Percentiles rank a stretch among this genome's conserved stretches.
Conservation (phyloP, 2,888 invertebrate species). For the Drosophila mimica region DNA sequence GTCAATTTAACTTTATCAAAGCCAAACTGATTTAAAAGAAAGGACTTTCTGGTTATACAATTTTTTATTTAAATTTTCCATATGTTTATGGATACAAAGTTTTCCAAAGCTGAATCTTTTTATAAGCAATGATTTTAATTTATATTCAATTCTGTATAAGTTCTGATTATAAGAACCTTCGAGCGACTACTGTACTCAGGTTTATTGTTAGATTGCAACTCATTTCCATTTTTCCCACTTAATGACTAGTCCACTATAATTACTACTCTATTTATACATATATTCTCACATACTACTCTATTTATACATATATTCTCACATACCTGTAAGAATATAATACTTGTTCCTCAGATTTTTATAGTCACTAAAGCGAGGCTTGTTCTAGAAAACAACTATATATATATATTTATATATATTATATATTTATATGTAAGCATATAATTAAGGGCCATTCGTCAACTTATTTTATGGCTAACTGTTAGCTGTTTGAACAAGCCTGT, state of each 20-base stretch:
- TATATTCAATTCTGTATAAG: background rate
- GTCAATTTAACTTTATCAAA: too few relatives aligned
- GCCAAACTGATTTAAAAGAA: background rate
- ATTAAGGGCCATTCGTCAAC: slow-evolving; percentile 7
- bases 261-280: background rate
- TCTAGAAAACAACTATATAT: background rate
- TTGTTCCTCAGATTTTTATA: background rate
- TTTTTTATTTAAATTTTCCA: background rate
- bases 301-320: background rate
- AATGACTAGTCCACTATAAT: background rate
- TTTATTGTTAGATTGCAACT: background rate
- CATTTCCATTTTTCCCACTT: background rate
- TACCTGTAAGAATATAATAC: background rate
- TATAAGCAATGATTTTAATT: background rate
- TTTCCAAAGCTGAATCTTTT: too few relatives aligned
- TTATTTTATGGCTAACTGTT: slow-evolving; percentile 14
- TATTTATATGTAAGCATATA: background rate
- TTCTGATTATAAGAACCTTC: background rate
- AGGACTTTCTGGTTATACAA: background rate
- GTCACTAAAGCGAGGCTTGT: background rate
- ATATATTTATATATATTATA: background rate
- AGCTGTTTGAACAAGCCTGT: slow-evolving; percentile 15
- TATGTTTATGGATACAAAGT: background rate
- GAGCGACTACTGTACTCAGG: background rate
- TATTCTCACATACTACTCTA: background rate